Evolutionary conservation across 2,797 vertebrate species (phyloP), one percentile per base, ranked within the genome.

Genomic region (Ataeniobius toweri): DNA sequence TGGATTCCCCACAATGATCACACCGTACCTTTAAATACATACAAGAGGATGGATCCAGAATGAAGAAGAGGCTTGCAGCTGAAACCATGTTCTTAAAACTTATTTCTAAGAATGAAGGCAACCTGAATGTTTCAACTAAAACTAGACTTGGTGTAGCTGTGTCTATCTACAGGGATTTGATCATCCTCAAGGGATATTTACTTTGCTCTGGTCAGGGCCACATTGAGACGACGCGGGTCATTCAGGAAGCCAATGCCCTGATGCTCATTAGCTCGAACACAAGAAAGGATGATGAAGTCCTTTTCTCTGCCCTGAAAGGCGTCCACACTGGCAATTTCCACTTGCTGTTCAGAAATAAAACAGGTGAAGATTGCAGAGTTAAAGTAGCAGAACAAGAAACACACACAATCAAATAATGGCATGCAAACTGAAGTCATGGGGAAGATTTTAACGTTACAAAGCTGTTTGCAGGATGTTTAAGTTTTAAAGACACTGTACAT

Each of bases 241-340:
- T 99, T 99, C 58, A 99, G 94, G 86, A 99, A 99, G 10, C 98
- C 98, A 0, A 99, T 99, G 36, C 98, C 98, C 91, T 99, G 98
- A 91, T 99, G 98, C 73, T 99, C 98, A 0, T 99, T 99, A 85
- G 98, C 98, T 71, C 98, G 95, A 70, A 99, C 98, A 0, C 98
- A 99, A 10, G 98, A 99, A 36, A 99, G 95, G 86, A 99, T 99
- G 90, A 99, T 99, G 82, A 99, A 99, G 90, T 99, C 98, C 84
- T 99, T 99, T 93, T 99, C 98, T 56, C 98, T 92, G 9, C 98
- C 98, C 94, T 99, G 98, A 93, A 99, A 99, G 13, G 98, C 98
- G 0, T 99, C 98, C 84, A 99, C 98, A 0, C 98, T 99, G 63
- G 98, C 98, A 1, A 99, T 99, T 93, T 99, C 98, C 85, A 99